Conservation (phyloP, 2,113 vertebrate species). For the Coreoperca whiteheadi region DNA sequence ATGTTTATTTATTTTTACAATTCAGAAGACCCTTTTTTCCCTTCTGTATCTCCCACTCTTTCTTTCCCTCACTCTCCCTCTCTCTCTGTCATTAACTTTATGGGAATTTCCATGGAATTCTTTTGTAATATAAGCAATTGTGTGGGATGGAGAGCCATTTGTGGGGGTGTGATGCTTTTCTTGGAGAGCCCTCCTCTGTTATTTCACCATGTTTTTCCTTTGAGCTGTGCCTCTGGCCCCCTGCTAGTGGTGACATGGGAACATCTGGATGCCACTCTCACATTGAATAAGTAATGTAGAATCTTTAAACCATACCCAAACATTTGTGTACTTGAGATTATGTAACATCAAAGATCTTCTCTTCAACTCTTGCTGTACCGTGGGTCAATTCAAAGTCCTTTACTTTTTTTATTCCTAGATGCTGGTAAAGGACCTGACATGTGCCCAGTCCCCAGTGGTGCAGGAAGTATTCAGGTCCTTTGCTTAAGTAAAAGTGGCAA, state of each 20-base stretch:
- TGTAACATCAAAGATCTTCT: neutral
- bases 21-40: conserved; percentile 68
- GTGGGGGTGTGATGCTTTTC: conserved; percentile 38
- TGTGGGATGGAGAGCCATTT: conserved; percentile 24
- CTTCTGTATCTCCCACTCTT: neutral
- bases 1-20: conserved; percentile 85
- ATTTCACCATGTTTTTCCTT: conserved; percentile 36
- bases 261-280: conserved; percentile 51
- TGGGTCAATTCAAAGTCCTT: neutral
- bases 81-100: conserved; percentile 69
- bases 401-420: no score
- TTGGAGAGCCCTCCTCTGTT: conserved; percentile 28
- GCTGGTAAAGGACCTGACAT: neutral
- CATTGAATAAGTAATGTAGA: conserved; percentile 18
- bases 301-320: conserved; percentile 4
- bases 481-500: neutral
- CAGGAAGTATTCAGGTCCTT: neutral
- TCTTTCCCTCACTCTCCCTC: conserved; percentile 3
- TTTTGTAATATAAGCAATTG: conserved; percentile 47
- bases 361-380: neutral
- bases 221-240: conserved; percentile 1
- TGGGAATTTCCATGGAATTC: conserved; percentile 78
- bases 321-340: conserved; percentile 13
- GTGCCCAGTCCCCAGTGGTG: neutral
- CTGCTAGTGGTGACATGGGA: conserved; percentile 18